phyloP scores from a whole-genome alignment of 2,113 vertebrate species.

The Misgurnus anguillicaudatus region DNA sequence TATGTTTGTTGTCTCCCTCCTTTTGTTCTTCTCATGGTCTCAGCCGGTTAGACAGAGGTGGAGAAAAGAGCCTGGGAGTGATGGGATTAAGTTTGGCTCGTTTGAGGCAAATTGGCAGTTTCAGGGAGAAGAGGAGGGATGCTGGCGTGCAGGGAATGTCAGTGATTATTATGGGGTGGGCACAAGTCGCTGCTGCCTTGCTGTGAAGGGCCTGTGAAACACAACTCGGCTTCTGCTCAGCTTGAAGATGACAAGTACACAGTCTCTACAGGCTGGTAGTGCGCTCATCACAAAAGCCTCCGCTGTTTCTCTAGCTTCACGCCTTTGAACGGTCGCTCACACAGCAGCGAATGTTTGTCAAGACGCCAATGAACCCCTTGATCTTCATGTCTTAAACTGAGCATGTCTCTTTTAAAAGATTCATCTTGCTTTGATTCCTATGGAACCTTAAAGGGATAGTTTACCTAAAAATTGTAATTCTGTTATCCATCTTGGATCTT shows the following conservation, averaged over 20 bases:
- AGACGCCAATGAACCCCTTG: conserved; percentile 27
- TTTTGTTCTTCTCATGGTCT: conserved; percentile 45
- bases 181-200: conserved; percentile 52
- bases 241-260: conserved; percentile 64
- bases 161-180: conserved; percentile 69
- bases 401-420: neutral
- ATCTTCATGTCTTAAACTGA: neutral
- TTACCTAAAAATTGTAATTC: too few species aligned
- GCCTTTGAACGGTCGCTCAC: conserved; percentile 23
- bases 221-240: conserved; percentile 54
- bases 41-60: conserved; percentile 24
- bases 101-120: conserved; percentile 75
- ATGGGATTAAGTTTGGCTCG: conserved; percentile 70
- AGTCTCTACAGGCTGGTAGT: conserved; percentile 48
- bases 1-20: conserved; percentile 34
- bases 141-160: conserved; percentile 52
- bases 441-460: too few species aligned
- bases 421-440: neutral
- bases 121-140: conserved; percentile 46
- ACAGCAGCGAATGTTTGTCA: conserved; percentile 55
- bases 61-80: conserved; percentile 60
- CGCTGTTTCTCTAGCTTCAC: conserved; percentile 23
- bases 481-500: too few species aligned
- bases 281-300: conserved; percentile 20
- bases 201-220: conserved; percentile 40